These are phyloP conservation scores for Athalia circularis DNA, from an alignment of 2,888 invertebrate species.

Conservation along the genomic window DNA sequence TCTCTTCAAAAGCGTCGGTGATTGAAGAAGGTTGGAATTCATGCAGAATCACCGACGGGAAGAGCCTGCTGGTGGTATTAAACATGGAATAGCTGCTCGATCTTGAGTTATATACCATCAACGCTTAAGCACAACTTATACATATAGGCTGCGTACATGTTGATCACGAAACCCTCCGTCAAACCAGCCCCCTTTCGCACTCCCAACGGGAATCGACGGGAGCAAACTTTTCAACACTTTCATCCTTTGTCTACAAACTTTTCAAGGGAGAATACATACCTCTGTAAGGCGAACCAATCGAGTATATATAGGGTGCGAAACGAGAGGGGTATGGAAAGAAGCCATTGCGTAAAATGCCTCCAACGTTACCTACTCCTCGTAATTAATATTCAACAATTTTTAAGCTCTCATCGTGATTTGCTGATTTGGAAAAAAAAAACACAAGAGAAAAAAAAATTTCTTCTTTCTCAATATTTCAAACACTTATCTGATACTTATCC, in stretches of 20 bases:
- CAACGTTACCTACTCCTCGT: background rate
- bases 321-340: background rate
- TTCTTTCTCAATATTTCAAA: too few relatives aligned
- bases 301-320: background rate
- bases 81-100: background rate
- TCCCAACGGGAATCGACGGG: slow-evolving; percentile 1
- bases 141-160: too few relatives aligned
- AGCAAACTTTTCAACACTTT: slow-evolving; percentile 35
- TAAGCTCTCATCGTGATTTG: slow-evolving; percentile 9
- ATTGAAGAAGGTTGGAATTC: background rate
- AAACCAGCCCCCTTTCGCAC: slow-evolving; percentile 1
- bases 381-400: slow-evolving; percentile 33
- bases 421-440: background rate
- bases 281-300: background rate
- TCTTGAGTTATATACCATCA: too few relatives aligned
- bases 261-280: background rate
- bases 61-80: slow-evolving; percentile 5
- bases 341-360: background rate
- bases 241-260: slow-evolving; percentile 35
- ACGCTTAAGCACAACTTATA: too few relatives aligned
- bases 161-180: slow-evolving; percentile 15
- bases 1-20: background rate
- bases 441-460: too few relatives aligned
- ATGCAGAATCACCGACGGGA: background rate
- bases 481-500: too few relatives aligned